These are phyloP conservation scores for Habroteleia sp. DNA, from an alignment of 2,888 invertebrate genomes.

Conservation along the genomic window DNA sequence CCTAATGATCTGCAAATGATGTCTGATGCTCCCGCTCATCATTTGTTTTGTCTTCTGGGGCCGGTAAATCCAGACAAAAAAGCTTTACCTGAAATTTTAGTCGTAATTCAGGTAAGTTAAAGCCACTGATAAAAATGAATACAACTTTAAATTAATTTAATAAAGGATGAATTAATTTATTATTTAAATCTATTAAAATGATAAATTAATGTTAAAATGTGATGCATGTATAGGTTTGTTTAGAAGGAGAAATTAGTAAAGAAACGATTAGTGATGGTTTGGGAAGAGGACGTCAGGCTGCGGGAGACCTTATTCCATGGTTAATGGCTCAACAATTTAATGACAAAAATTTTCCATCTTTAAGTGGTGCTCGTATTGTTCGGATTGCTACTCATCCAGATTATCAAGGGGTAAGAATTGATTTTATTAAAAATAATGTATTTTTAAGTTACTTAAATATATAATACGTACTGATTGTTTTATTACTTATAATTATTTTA, in stretches of 20 bases:
- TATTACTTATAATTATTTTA: too few species aligned
- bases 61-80: slow-evolving; percentile 89
- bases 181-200: too few species aligned
- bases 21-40: slow-evolving; percentile 99
- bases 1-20: slow-evolving; percentile 99
- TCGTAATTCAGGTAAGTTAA: slow-evolving; percentile 92
- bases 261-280: slow-evolving; percentile 88
- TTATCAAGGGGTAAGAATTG: slow-evolving; percentile 89
- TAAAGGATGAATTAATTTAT: too few species aligned
- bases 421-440: not conserved
- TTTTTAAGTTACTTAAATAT: too few species aligned
- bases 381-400: slow-evolving; percentile 99
- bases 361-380: slow-evolving; percentile 95
- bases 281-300: slow-evolving; percentile 92
- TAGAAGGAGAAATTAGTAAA: slow-evolving; percentile 89
- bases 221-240: slow-evolving; percentile 82
- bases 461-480: too few species aligned
- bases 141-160: too few species aligned
- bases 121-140: too few species aligned
- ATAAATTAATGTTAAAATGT: too few species aligned
- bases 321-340: slow-evolving; percentile 98
- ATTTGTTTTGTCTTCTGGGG: slow-evolving; percentile 95
- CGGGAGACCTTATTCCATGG: slow-evolving; percentile 99
- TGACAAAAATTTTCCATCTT: slow-evolving; percentile 94
- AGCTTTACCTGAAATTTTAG: slow-evolving; percentile 94